These are phyloP conservation scores for Thinocorus orbignyianus DNA, from an alignment of 2,113 vertebrate genomes.

Conservation along the genomic window DNA sequence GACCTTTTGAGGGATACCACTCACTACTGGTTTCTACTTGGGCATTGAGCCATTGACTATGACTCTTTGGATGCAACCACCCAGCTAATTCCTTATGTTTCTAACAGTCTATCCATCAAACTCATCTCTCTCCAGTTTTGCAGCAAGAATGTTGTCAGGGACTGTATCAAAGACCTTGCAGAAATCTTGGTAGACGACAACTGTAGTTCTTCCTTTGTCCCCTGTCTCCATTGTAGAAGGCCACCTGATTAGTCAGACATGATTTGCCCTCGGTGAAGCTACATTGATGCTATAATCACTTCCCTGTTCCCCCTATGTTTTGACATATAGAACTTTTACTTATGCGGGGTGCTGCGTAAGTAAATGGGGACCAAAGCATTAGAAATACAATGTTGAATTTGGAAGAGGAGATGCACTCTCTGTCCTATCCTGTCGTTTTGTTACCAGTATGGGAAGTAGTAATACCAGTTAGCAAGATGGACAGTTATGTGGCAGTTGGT, in stretches of 20 bases:
- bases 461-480: not conserved
- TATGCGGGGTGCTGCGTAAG: not conserved
- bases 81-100: not conserved
- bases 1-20: not conserved
- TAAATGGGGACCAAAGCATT: not conserved
- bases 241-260: not conserved
- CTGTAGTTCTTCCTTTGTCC: not conserved
- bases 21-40: not conserved
- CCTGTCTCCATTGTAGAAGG: not conserved
- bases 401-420: not conserved
- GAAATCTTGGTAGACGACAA: not conserved
- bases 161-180: accelerated
- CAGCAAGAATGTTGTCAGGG: not conserved
- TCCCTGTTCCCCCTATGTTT: not conserved
- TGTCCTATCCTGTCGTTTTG: not conserved
- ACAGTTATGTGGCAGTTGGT: not conserved
- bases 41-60: not conserved
- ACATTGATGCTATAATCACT: not conserved
- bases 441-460: not conserved
- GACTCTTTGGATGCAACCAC: not conserved
- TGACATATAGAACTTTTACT: not conserved
- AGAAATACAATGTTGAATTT: not conserved
- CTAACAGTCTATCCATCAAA: not conserved
- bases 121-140: not conserved
- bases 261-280: not conserved